Conservation (phyloP, 1,140 invertebrate species). For the Drosophila mayri region DNA sequence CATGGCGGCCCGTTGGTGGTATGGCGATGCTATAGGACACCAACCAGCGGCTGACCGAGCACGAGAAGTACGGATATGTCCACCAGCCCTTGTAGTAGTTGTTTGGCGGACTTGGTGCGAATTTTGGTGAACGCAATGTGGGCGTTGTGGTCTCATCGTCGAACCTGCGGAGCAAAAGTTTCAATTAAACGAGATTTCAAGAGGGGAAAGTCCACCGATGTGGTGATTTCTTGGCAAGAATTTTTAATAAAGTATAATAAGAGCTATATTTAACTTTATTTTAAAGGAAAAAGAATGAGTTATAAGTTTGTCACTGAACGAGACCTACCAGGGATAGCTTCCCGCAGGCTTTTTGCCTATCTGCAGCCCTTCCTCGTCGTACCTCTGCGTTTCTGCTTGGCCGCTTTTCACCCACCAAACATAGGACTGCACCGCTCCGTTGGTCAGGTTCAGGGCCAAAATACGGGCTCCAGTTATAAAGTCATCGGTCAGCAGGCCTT, state of each 20-base stretch:
- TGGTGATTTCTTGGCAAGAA: background rate
- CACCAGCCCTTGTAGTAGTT: constrained; percentile 90
- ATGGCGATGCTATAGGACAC: constrained; percentile 92
- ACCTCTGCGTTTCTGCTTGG: constrained; percentile 85
- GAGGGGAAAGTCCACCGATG: background rate
- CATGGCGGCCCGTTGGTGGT: constrained; percentile 87
- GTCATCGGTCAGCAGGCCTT: constrained; percentile 87
- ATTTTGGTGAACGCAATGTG: constrained; percentile 89
- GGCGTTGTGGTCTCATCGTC: constrained; percentile 85
- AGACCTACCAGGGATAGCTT: constrained; percentile 86
- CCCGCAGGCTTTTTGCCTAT: constrained; percentile 86
- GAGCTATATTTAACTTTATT: too few species aligned
- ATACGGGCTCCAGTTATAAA: constrained; percentile 87
- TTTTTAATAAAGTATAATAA: background rate
- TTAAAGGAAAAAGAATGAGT: background rate
- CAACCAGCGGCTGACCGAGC: constrained; percentile 89
- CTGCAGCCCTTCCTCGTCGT: constrained; percentile 85
- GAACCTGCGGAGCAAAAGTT: constrained; percentile 73
- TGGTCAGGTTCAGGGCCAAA: constrained; percentile 87
- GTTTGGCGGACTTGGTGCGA: constrained; percentile 88
- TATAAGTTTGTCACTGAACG: background rate
- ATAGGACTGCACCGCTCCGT: constrained; percentile 86
- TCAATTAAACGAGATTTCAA: constrained; percentile 1
- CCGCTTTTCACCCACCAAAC: constrained; percentile 87
- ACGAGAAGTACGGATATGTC: constrained; percentile 93